phyloP scores from a whole-genome alignment of 2,113 vertebrate genomes.

The Ceyx margarethae region DNA sequence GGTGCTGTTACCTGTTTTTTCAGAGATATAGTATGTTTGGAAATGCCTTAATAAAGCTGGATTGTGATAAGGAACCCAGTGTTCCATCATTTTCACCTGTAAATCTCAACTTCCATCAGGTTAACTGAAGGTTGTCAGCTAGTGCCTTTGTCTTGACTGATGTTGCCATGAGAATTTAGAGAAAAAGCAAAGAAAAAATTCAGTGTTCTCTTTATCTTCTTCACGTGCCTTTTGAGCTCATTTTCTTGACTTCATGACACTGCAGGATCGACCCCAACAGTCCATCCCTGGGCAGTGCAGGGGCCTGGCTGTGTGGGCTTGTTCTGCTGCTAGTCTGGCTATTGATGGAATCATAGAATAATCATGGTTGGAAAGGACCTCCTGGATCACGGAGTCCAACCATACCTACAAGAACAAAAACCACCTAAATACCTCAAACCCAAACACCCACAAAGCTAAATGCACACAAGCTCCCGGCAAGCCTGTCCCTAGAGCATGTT shows the following conservation, averaged over 20 bases:
- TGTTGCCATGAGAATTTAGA: background rate
- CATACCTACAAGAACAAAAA: too few species aligned
- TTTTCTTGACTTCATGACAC: background rate
- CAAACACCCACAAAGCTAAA: too few species aligned
- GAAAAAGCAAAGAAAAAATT: background rate
- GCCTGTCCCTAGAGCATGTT: too few species aligned
- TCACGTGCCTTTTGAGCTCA: background rate
- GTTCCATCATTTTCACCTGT: background rate
- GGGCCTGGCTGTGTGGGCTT: background rate
- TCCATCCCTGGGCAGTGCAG: background rate
- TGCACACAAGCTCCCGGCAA: too few species aligned
- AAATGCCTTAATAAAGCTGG: background rate
- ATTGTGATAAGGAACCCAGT: background rate
- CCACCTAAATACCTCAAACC: too few species aligned
- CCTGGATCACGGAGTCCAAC: too few species aligned
- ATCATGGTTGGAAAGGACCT: too few species aligned
- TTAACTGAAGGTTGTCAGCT: background rate
- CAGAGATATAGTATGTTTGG: background rate
- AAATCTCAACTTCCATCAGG: background rate
- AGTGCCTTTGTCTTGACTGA: background rate
- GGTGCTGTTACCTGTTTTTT: background rate
- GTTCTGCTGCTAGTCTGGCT: background rate
- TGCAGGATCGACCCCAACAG: background rate
- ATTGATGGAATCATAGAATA: background rate
- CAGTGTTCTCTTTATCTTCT: background rate